Evolutionary conservation across 2,113 vertebrate genomes (phyloP).

Genomic region (Chascanopsetta lugubris): DNA sequence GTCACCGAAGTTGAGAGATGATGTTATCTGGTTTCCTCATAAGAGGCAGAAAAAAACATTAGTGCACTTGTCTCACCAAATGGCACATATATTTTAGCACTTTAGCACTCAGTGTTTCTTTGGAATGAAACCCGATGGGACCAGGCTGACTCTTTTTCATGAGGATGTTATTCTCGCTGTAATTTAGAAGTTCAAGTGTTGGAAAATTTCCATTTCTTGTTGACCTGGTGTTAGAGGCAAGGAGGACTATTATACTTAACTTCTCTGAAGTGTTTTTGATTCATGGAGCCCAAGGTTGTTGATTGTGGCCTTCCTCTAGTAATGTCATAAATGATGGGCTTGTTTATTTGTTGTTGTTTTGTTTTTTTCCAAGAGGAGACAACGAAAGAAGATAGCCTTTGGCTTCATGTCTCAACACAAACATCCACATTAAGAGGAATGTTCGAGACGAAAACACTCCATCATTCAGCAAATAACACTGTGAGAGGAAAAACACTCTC

Average conservation of each 20-base stretch:
- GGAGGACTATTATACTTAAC: not conserved
- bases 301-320: not conserved
- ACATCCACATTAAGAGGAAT: not conserved
- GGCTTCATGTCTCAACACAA: not conserved
- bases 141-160: too few species aligned
- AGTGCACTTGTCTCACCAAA: too few species aligned
- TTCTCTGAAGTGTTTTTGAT: not conserved
- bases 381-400: not conserved
- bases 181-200: too few species aligned
- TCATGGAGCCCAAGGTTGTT: not conserved
- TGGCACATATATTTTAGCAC: too few species aligned
- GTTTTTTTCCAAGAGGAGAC: not conserved
- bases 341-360: not conserved
- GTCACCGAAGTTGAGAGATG: too few species aligned
- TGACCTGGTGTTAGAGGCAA: too few species aligned
- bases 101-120: too few species aligned
- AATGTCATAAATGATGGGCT: not conserved
- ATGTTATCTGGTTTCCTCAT: too few species aligned
- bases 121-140: too few species aligned
- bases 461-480: not conserved
- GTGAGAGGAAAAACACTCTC: not conserved
- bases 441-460: conserved; percentile 3
- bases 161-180: not conserved
- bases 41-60: too few species aligned
- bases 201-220: too few species aligned